Percentiles rank a stretch among this genome's conserved stretches.
Conservation (phyloP, 1,140 invertebrate species). For the Atta texana region DNA sequence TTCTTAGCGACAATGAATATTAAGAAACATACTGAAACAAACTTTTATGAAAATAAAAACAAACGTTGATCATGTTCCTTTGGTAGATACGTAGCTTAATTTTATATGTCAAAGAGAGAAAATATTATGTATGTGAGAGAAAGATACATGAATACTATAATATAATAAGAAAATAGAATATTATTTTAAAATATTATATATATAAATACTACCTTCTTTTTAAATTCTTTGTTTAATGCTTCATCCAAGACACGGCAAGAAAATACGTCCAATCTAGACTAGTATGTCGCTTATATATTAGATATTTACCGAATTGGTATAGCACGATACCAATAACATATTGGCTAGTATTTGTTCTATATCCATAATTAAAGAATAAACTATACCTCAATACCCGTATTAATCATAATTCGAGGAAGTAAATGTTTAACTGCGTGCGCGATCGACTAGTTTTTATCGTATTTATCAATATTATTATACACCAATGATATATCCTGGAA, state of each 20-base stretch:
- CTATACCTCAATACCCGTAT: slow-evolving; percentile 69
- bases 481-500: slow-evolving; percentile 28
- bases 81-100: neutral
- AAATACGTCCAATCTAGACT: slow-evolving; percentile 48
- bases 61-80: too few relatives aligned
- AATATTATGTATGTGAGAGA: neutral
- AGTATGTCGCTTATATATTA: slow-evolving; percentile 44
- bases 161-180: slow-evolving; percentile 33
- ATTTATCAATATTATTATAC: slow-evolving; percentile 6
- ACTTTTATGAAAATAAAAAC: too few relatives aligned
- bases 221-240: slow-evolving; percentile 21
- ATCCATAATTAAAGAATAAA: slow-evolving; percentile 19
- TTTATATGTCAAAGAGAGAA: slow-evolving; percentile 24
- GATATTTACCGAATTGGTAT: slow-evolving; percentile 29
- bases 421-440: slow-evolving; percentile 32
- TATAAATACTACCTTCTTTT: neutral
- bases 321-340: slow-evolving; percentile 24
- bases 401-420: slow-evolving; percentile 37
- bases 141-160: slow-evolving; percentile 4
- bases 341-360: slow-evolving; percentile 57
- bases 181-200: slow-evolving; percentile 50
- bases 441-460: slow-evolving; percentile 30
- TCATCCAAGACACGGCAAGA: slow-evolving; percentile 29
- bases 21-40: too few relatives aligned
- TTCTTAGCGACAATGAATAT: too few relatives aligned